Conservation (phyloP, 1,140 invertebrate genomes). For the Eueides isabella region DNA sequence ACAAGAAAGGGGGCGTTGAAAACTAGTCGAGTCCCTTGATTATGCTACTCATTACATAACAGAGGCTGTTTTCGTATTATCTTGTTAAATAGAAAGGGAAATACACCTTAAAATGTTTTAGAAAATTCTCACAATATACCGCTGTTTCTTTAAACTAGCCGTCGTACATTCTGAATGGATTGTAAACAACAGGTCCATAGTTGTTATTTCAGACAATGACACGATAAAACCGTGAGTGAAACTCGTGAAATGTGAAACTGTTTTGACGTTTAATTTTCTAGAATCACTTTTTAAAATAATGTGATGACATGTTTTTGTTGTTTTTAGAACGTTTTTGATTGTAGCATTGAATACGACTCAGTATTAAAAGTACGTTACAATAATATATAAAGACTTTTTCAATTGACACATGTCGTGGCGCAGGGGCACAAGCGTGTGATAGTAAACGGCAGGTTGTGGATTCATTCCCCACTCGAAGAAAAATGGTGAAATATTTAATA, state of each 20-base stretch:
- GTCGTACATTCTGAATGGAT: constrained; percentile 35
- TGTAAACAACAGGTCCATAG: constrained; percentile 26
- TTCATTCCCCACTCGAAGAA: too few relatives aligned
- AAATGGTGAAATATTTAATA: too few relatives aligned
- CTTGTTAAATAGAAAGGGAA: constrained; percentile 8
- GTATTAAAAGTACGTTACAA: too few relatives aligned
- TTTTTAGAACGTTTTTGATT: neutral
- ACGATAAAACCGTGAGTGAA: constrained; percentile 11
- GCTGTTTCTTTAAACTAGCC: constrained; percentile 34
- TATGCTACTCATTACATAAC: constrained; percentile 21
- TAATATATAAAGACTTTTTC: too few relatives aligned
- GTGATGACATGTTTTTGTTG: neutral
- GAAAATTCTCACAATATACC: constrained; percentile 23
- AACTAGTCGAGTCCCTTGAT: constrained; percentile 29
- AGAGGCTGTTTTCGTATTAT: constrained; percentile 22
- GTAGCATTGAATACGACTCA: too few relatives aligned
- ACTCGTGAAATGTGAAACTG: neutral
- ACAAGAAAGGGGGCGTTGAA: constrained; percentile 19
- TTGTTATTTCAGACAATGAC: constrained; percentile 33
- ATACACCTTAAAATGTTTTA: constrained; percentile 19
- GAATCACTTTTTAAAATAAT: neutral
- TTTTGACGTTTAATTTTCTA: neutral
- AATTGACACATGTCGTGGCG: too few relatives aligned
- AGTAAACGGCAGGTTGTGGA: too few relatives aligned
- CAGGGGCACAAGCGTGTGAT: too few relatives aligned